Base-by-base conservation (phyloP, 30 jellyfish, hydroid and myxozoan species). In the Aurelia coerulea region DNA sequence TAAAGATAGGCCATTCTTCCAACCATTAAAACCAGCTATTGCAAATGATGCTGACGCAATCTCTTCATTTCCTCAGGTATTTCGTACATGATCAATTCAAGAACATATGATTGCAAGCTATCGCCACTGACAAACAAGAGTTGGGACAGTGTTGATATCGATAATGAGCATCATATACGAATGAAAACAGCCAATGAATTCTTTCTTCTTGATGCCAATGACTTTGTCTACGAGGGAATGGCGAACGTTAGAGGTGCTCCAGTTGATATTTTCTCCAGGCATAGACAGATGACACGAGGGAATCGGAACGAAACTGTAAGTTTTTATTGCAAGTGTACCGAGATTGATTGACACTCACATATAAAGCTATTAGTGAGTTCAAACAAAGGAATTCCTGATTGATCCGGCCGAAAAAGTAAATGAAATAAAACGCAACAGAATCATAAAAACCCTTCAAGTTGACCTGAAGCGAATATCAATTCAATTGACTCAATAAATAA, bases 211-310 rank as follows among this genome's bases (percentile, higher is more conserved):
- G n/a, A 74, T 51, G 53, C 33, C 31, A 46, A 46, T 5, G 53
- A 74, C n/a, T 74, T 37, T 51, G 46, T 64, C 18, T 74, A 64
- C 42, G 62, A 74, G 54, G 72, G 85, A 34, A 16, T 17, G 52
- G 59, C 39, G 6, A 74, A 31, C 15, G 72, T 74, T 39, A 74
- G 85, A 53, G 85, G 85, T 54, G 54, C 54, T 18, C 72, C 70
- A 16, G 85, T 42, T 42, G 52, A 74, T 34, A 42, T 50, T 46
- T 37, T 74, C 51, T 37, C 72, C n/a, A 53, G 73, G 37, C 29
- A 46, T 4, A 46, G 56, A 7, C 56, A 46, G 56, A 63, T 60
- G 18, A 71, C 64, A 13, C 29, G 65, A 33, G 12, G 37, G 12
- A 39, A 32, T 39, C 23, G 34, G 34, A 71, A 71, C 14, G 65